Conservation (phyloP, 2,888 invertebrate species). For the Carpatolechia fugitivella region DNA sequence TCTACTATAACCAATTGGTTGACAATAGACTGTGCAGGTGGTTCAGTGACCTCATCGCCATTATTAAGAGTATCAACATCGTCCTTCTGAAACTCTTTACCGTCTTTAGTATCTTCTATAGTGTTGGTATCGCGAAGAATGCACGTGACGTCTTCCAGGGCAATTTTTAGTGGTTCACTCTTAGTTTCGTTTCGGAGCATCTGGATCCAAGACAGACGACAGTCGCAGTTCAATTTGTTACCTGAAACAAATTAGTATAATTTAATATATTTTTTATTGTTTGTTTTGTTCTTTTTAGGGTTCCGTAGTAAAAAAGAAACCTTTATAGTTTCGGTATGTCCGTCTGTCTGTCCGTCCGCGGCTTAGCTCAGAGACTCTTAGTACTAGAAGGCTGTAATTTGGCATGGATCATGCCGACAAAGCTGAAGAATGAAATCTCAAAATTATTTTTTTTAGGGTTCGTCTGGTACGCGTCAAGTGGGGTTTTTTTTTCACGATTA, state of each 20-base stretch:
- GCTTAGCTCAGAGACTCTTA: no score
- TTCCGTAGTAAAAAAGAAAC: no score
- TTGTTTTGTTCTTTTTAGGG: no score
- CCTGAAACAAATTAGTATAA: constrained; percentile 69
- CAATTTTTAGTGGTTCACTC: constrained; percentile 82
- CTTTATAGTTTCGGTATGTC: no score
- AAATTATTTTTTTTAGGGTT: no score
- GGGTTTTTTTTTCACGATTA: no score
- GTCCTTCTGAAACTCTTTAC: constrained; percentile 43
- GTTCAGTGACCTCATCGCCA: constrained; percentile 40
- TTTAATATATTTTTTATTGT: not conserved
- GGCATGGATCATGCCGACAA: no score
- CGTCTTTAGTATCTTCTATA: constrained; percentile 13
- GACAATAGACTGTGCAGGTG: constrained; percentile 44
- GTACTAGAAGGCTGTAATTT: no score
- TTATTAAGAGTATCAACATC: constrained; percentile 37
- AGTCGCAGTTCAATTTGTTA: constrained; percentile 89
- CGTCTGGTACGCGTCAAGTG: no score
- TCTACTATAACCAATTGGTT: constrained; percentile 51
- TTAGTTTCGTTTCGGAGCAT: constrained; percentile 85
- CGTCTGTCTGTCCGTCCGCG: no score
- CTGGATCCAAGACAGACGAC: constrained; percentile 89
- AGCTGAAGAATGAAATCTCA: no score
- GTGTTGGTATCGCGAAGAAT: constrained; percentile 33
- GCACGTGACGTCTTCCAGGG: constrained; percentile 86